Base-by-base conservation (phyloP, 2,888 invertebrate genomes). In the Chironomus tentans region DNA sequence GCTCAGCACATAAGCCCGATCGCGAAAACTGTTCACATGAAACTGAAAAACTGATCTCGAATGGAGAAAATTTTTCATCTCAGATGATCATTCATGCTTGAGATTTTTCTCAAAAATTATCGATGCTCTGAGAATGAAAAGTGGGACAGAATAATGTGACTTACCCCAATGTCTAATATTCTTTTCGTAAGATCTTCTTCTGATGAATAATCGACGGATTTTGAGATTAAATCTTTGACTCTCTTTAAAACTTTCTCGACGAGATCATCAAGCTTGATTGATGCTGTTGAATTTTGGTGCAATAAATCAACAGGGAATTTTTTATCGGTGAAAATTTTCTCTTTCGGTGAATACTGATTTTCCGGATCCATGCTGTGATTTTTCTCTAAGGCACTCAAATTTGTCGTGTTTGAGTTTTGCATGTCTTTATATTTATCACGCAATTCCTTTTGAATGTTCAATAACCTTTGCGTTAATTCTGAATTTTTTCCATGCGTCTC, bases 401-500 rank as follows among this genome's bases (percentile, higher is more conserved):
- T 48, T 28, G 74, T 48, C 15, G 74, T 48, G 83, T 80, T 83
- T 50, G 84, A 81, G 78, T 83, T 81, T 73, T 84, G 83, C 10
- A 84, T 82, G 77, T 84, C 82, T 24, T 82, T 82, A 75, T 84
- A 84, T 78, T 83, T 82, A 65, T 84, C 84, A 47, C 84, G 80
- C 47, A 84, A 77, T 50, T 81, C 80, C 12, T 82, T 82, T 79
- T 84, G 84, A 6, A 82, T 82, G 70, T 81, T 80, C 82, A 84
- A 83, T 1, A 84, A 83, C 6, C 82, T 78, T 6, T 83, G 82
- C 1, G 84, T 83, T 6, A 84, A 79, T 77, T 80, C 81, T 47
- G 81, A 80, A 80, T 79, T 22, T 77, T 81, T 84, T 48, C 84
- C 84, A 82, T 92, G 91, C n/a, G 87, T 88, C 61, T 87, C 87